A percentile compares a stretch with the other conserved stretches of the same genome.
phyloP scores from a whole-genome alignment of 2,888 invertebrate species.

The Myopa testacea region DNA sequence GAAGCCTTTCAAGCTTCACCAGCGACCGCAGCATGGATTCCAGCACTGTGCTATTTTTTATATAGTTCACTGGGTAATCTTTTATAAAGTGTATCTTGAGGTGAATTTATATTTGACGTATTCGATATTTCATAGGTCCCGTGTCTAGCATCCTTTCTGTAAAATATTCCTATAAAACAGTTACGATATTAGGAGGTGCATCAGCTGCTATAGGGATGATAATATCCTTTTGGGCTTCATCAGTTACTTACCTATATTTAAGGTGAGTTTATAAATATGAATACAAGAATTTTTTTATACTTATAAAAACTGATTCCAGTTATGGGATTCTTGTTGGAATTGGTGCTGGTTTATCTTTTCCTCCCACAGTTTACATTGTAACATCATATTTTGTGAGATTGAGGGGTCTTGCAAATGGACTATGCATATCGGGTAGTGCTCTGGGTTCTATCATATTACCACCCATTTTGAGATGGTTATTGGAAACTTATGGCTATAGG shows the following conservation, averaged over 20 bases:
- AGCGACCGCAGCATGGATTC: conserved; percentile 83
- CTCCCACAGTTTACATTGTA: conserved; percentile 90
- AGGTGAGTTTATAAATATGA: conserved; percentile 71
- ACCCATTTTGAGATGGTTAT: conserved; percentile 77
- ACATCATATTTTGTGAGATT: conserved; percentile 85
- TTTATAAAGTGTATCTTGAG: background rate
- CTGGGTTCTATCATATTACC: conserved; percentile 88
- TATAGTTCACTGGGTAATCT: conserved; percentile 86
- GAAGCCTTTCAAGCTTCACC: conserved; percentile 81
- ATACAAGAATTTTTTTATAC: background rate
- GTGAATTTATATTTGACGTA: conserved; percentile 17
- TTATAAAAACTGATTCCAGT: conserved; percentile 66
- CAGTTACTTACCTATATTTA: conserved; percentile 82
- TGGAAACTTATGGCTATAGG: conserved; percentile 79
- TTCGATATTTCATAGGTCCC: conserved; percentile 74
- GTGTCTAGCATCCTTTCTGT: conserved; percentile 86
- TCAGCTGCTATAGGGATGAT: conserved; percentile 88
- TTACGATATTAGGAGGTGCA: conserved; percentile 84
- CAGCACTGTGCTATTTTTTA: conserved; percentile 88
- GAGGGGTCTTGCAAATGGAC: conserved; percentile 86
- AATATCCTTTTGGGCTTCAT: conserved; percentile 82
- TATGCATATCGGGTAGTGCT: conserved; percentile 90
- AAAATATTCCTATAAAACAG: conserved; percentile 85
- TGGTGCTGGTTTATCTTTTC: conserved; percentile 87
- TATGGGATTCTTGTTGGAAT: conserved; percentile 86